Base-by-base conservation (phyloP, 2,888 invertebrate genomes). In the Apodemia zela region DNA sequence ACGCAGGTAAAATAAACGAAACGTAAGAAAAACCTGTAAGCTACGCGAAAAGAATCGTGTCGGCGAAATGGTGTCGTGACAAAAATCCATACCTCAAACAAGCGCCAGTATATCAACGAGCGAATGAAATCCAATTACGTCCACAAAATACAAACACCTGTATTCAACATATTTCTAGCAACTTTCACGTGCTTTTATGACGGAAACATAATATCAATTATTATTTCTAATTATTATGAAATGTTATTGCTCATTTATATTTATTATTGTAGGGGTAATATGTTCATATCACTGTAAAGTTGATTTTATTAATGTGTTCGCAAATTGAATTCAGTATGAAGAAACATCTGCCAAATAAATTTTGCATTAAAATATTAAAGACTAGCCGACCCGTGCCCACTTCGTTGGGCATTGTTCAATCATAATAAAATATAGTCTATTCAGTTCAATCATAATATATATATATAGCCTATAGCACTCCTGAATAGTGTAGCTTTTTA, bases 1-100 rank as follows among this genome's bases (percentile, higher is more conserved):
- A 60, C 13, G 42, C 54, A 63, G 64, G 60, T 66, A 62, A 61
- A 63, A 51, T 62, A 45, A 59, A 64, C 62, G 70, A 72, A 71
- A 69, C 66, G 71, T 66, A 73, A 71, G 71, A 74, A 78, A 77
- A 67, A 72, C 69, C 72, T 74, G 42, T 42, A 69, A 72, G 71
- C 67, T 66, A 68, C 66, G 71, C 72, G 74, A 76, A 81, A 79
- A 33, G 79, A 84, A 81, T 80, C 76, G 78, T 76, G 75, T 75
- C 71, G 74, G 79, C 79, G 76, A 89, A 89, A 89, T 89, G 80
- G 84, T 90, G 76, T 90, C 90, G 90, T 91, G 90, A 89, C 89
- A 89, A 90, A 85, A 81, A 82, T 82, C 89, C 89, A 90, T 91
- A 82, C 86, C 76, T 91, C 90, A 90, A 78, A 70, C 73, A 73